phyloP scores from a whole-genome alignment of 2,113 vertebrate species.

The Leiothrix lutea region DNA sequence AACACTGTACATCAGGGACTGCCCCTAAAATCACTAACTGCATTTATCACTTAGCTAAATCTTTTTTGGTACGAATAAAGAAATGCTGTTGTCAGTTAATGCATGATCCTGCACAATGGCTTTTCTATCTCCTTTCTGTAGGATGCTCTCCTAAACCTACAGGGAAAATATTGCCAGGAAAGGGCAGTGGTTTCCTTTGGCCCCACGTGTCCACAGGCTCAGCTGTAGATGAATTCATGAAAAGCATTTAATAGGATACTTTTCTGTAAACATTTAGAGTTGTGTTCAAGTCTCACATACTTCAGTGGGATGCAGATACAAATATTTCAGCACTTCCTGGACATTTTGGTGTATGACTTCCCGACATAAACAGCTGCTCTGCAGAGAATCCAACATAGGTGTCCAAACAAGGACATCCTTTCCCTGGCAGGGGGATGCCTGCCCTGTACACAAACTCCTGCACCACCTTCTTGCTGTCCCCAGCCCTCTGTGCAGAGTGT shows the following conservation, averaged over 20 bases:
- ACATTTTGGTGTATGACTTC: neutral
- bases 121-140: neutral
- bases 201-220: neutral
- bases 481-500: neutral
- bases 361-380: neutral
- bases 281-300: rapidly evolving
- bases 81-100: neutral
- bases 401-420: neutral
- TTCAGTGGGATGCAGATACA: neutral
- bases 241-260: neutral
- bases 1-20: neutral
- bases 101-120: too few species aligned
- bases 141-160: neutral
- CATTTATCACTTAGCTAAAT: neutral
- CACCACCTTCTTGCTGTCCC: neutral
- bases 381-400: rapidly evolving
- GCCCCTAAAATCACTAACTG: neutral
- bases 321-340: neutral
- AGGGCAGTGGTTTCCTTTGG: neutral
- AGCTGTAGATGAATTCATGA: neutral
- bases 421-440: neutral
- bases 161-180: neutral
- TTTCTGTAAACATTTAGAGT: neutral
- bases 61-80: neutral
- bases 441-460: neutral